These are phyloP conservation scores for Esox niger DNA, from an alignment of 2,113 vertebrate species.

Conservation along the genomic window DNA sequence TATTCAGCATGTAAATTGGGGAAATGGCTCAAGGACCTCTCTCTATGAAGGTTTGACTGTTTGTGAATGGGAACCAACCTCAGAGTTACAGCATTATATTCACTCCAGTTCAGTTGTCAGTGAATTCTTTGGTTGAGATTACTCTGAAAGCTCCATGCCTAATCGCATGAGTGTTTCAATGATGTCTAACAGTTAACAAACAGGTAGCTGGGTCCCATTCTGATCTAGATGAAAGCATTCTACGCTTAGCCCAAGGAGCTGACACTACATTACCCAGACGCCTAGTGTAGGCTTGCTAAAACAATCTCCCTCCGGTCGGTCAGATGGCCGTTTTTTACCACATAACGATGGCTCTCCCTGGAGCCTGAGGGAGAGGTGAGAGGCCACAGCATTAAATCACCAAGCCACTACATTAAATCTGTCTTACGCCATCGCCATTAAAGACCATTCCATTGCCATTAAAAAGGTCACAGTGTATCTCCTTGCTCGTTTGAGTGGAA, in stretches of 20 bases:
- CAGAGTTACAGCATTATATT: background rate
- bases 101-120: conserved; percentile 1
- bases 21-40: background rate
- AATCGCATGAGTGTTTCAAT: background rate
- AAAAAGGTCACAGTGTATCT: conserved; percentile 46
- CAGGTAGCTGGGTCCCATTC: background rate
- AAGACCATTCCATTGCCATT: conserved; percentile 54
- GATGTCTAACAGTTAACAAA: background rate
- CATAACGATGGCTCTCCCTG: conserved; percentile 39
- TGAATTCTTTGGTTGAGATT: background rate
- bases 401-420: conserved; percentile 58
- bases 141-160: background rate
- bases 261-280: conserved; percentile 17
- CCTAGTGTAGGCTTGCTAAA: conserved; percentile 44
- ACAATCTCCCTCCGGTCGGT: conserved; percentile 26
- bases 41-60: conserved; percentile 1
- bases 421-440: conserved; percentile 48
- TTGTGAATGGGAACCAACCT: conserved; percentile 8
- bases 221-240: background rate
- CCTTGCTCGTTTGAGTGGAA: conserved; percentile 42
- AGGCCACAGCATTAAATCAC: conserved; percentile 50
- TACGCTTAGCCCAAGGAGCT: background rate
- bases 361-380: conserved; percentile 41
- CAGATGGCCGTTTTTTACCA: conserved; percentile 47
- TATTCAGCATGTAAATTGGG: conserved; percentile 21